Evolutionary conservation across 1,140 invertebrate genomes (phyloP).

Genomic region (Lamellibrachia luymesi): DNA sequence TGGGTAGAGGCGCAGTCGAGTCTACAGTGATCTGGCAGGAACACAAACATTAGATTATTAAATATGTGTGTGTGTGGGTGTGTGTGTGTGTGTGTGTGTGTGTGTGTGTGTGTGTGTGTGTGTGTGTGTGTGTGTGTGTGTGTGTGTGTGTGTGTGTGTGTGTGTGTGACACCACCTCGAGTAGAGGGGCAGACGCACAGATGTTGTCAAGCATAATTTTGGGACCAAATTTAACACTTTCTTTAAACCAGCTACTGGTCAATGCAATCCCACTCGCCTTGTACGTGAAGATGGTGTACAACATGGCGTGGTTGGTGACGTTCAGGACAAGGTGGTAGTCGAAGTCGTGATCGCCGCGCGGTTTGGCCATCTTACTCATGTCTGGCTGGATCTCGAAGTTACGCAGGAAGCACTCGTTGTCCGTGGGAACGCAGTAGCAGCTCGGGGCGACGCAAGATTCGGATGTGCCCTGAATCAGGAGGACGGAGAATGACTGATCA

Average conservation of each 20-base stretch:
- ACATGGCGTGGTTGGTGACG: not conserved
- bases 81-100: too few species aligned
- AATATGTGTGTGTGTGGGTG: not conserved
- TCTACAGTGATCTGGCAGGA: not conserved
- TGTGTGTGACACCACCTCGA: too few species aligned
- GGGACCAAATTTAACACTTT: not conserved
- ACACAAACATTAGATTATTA: not conserved
- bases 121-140: not conserved
- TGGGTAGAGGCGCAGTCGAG: not conserved
- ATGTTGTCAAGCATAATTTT: too few species aligned
- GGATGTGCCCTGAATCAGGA: not conserved
- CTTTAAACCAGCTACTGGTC: not conserved
- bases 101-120: too few species aligned
- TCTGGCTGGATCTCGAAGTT: not conserved
- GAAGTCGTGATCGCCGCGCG: conserved; percentile 10
- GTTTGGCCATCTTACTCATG: not conserved
- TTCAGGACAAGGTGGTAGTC: conserved; percentile 6
- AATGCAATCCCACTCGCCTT: not conserved
- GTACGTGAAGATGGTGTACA: not conserved
- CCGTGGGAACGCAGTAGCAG: not conserved
- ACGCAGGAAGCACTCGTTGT: not conserved
- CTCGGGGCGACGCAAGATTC: not conserved
- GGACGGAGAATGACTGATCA: not conserved
- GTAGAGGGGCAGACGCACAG: too few species aligned
- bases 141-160: not conserved